phyloP scores from a whole-genome alignment of 1,140 invertebrate species.

The Pachypsylla venusta region DNA sequence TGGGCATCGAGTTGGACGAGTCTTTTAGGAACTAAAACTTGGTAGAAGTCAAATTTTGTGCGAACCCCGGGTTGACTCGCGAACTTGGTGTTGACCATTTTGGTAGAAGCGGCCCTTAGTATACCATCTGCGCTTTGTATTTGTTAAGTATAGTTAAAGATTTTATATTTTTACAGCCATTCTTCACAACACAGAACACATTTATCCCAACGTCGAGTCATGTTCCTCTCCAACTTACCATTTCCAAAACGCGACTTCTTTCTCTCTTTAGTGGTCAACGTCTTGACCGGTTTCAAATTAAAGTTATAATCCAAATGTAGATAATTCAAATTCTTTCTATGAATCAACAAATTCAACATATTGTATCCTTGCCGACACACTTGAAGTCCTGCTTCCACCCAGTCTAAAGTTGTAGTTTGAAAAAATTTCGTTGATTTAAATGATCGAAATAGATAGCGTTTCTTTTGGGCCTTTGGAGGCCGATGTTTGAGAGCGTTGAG shows the following conservation, averaged over 20 bases:
- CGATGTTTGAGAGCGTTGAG: slow-evolving; percentile 94
- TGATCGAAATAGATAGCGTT: slow-evolving; percentile 87
- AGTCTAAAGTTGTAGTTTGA: slow-evolving; percentile 97
- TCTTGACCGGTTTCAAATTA: slow-evolving; percentile 98
- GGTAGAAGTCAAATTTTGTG: too few species aligned
- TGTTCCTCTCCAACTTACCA: too few species aligned
- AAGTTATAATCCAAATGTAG: slow-evolving; percentile 99
- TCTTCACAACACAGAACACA: too few species aligned
- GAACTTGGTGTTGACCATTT: too few species aligned
- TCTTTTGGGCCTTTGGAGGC: slow-evolving; percentile 96
- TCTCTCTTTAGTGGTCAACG: slow-evolving; percentile 95
- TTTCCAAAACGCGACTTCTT: slow-evolving; percentile 99
- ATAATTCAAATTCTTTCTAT: slow-evolving; percentile 98
- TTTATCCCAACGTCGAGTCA: too few species aligned
- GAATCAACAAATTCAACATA: slow-evolving; percentile 97
- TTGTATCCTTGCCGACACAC: slow-evolving; percentile 99
- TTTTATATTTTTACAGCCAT: too few species aligned
- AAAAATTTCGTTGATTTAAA: slow-evolving; percentile 99
- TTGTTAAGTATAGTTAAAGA: too few species aligned
- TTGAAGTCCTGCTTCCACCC: slow-evolving; percentile 96
- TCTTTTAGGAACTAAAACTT: too few species aligned
- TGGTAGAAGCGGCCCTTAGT: too few species aligned
- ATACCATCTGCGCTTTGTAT: too few species aligned
- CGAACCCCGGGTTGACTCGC: too few species aligned
- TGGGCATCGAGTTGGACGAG: too few species aligned